These are phyloP conservation scores for Diabrotica virgifera DNA, from an alignment of 1,140 invertebrate species.

Conservation along the genomic window DNA sequence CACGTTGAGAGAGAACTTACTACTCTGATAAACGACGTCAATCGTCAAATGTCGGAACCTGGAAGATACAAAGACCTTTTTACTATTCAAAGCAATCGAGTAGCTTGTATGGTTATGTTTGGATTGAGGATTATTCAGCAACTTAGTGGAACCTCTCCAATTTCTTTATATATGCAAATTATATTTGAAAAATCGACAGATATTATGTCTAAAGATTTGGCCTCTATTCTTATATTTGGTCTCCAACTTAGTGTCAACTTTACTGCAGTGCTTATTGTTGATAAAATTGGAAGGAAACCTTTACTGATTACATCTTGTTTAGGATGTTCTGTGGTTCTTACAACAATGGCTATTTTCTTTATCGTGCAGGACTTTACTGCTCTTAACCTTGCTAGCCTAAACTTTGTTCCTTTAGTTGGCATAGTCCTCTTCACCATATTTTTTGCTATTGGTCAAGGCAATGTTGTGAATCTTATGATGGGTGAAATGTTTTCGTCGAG, in stretches of 20 bases:
- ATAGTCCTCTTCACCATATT: constrained; percentile 33
- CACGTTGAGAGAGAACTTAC: constrained; percentile 76
- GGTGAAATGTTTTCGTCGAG: constrained; percentile 40
- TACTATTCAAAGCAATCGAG: constrained; percentile 47
- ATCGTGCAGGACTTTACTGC: constrained; percentile 28
- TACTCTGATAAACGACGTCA: constrained; percentile 59
- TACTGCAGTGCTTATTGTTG: constrained; percentile 45
- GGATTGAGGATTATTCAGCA: constrained; percentile 57
- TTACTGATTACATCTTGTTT: constrained; percentile 27
- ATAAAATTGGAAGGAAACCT: constrained; percentile 33
- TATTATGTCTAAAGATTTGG: constrained; percentile 42
- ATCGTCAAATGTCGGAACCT: constrained; percentile 35
- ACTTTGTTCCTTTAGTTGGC: constrained; percentile 39
- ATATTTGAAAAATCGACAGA: constrained; percentile 50
- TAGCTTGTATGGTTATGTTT: constrained; percentile 52
- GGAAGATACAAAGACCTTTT: constrained; percentile 50
- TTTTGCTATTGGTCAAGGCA: constrained; percentile 34
- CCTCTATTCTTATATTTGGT: constrained; percentile 55
- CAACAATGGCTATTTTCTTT: constrained; percentile 32
- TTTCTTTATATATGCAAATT: constrained; percentile 61
- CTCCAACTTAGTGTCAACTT: constrained; percentile 68
- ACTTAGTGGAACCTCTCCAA: constrained; percentile 59
- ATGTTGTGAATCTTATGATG: constrained; percentile 30
- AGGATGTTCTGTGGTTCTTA: constrained; percentile 20
- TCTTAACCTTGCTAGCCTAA: constrained; percentile 18